phyloP scores from a whole-genome alignment of 2,888 invertebrate species.

The Drosophila differens region DNA sequence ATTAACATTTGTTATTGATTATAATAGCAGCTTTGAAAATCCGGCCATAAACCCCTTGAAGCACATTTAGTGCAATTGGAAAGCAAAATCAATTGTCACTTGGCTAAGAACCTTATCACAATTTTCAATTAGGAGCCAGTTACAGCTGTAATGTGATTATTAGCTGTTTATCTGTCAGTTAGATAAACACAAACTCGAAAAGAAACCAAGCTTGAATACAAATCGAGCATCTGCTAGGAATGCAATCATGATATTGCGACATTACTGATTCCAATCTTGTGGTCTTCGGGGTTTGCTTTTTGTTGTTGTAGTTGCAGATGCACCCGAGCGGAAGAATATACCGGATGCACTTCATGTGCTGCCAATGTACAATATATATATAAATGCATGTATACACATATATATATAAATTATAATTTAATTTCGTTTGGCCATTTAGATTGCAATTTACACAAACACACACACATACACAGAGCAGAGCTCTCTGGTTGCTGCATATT shows the following conservation, averaged over 20 bases:
- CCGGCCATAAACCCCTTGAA: neutral
- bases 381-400: neutral
- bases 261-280: conserved; percentile 33
- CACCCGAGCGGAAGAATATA: neutral
- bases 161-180: conserved; percentile 16
- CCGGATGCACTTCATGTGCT: conserved; percentile 45
- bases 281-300: conserved; percentile 6
- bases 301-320: conserved; percentile 5
- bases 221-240: conserved; percentile 28
- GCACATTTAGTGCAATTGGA: neutral
- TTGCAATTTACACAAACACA: conserved; percentile 16
- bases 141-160: conserved; percentile 14
- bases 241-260: conserved; percentile 33
- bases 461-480: conserved; percentile 3
- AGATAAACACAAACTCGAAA: conserved; percentile 12
- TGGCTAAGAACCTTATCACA: neutral
- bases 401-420: conserved; percentile 61
- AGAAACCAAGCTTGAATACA: conserved; percentile 21
- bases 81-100: conserved; percentile 23
- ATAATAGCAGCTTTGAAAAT: neutral
- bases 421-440: conserved; percentile 57
- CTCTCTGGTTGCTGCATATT: conserved; percentile 44
- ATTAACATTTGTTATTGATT: neutral
- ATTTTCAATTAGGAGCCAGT: conserved; percentile 8
- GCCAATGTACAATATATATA: neutral